phyloP scores from a whole-genome alignment of 2,113 vertebrate species.

The Spilogale gracilis region DNA sequence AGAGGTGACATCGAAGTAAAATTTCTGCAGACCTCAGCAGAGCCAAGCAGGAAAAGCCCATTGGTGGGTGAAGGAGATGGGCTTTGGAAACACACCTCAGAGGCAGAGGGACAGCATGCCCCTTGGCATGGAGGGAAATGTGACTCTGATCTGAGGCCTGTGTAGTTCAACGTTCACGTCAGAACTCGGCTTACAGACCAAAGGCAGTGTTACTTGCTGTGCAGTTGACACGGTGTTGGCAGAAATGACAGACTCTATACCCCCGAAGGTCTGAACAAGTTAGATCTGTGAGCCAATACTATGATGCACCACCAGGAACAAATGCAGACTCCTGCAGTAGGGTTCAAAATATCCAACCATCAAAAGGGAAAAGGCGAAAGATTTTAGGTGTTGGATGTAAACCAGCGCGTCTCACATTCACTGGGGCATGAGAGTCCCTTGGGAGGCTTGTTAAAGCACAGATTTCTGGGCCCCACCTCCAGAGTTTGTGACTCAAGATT shows the following conservation, averaged over 20 bases:
- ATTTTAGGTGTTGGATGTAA: neutral
- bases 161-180: neutral
- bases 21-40: neutral
- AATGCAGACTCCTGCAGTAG: neutral
- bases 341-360: neutral
- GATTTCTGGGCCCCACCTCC: neutral
- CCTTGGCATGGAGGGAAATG: neutral
- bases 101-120: neutral
- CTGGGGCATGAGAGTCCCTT: neutral
- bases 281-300: neutral
- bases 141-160: neutral
- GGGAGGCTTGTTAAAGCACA: neutral
- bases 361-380: neutral
- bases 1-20: neutral
- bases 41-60: neutral
- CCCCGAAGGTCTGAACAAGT: neutral
- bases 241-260: neutral
- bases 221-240: neutral
- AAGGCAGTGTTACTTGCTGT: accelerated
- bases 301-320: neutral
- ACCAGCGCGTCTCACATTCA: neutral
- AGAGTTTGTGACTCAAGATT: neutral
- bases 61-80: neutral
- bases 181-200: neutral
- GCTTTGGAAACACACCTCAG: neutral